Evolutionary conservation across 2,888 invertebrate species (phyloP).

Genomic region (Mamestra brassicae): DNA sequence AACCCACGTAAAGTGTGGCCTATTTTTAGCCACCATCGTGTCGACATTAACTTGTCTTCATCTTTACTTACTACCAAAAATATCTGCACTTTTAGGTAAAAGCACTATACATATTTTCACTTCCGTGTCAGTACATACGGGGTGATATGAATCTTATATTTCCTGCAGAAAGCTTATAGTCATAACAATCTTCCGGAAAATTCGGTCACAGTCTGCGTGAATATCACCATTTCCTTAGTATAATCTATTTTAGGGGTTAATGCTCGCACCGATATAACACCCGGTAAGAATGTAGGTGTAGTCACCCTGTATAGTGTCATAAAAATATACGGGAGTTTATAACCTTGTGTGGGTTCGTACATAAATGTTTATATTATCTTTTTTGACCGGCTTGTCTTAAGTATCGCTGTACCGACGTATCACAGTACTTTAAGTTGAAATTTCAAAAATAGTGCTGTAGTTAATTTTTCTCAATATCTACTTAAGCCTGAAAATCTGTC

Average conservation of each 20-base stretch:
- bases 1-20: neutral
- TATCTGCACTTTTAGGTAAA: constrained; percentile 40
- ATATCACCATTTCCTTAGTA: constrained; percentile 71
- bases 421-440: neutral
- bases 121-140: constrained; percentile 31
- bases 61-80: constrained; percentile 23
- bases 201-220: constrained; percentile 66
- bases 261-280: constrained; percentile 67
- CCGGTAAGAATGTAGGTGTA: constrained; percentile 63
- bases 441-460: neutral
- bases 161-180: constrained; percentile 67
- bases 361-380: constrained; percentile 37
- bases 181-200: constrained; percentile 69
- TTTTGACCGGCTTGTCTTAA: constrained; percentile 32
- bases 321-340: constrained; percentile 56
- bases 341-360: constrained; percentile 12
- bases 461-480: neutral
- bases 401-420: neutral
- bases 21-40: neutral
- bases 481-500: no score
- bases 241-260: constrained; percentile 75
- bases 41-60: neutral
- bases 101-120: constrained; percentile 39
- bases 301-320: constrained; percentile 53
- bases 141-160: constrained; percentile 67